Evolutionary conservation across 2,888 invertebrate genomes (phyloP).

Genomic region (Alviniconcha strummeri): DNA sequence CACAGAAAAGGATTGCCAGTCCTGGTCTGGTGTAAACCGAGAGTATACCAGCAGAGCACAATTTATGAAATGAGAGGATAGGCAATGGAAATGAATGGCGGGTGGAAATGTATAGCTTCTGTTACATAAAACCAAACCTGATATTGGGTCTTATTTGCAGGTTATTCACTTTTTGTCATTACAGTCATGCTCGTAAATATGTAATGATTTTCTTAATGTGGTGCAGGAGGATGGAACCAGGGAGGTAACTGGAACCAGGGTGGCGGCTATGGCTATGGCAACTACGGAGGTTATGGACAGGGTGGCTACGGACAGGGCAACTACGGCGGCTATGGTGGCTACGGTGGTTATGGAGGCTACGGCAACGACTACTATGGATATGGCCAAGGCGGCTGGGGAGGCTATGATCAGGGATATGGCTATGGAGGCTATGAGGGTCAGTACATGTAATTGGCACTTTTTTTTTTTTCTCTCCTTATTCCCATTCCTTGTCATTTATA

Average conservation of each 20-base stretch:
- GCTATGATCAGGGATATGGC: slow-evolving; percentile 50
- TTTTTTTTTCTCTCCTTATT: neutral
- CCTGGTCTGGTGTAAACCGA: too few species aligned
- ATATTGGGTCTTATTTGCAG: too few species aligned
- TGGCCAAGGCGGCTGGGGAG: slow-evolving; percentile 55
- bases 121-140: too few species aligned
- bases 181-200: too few species aligned
- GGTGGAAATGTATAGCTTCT: too few species aligned
- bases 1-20: too few species aligned
- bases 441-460: neutral
- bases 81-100: too few species aligned
- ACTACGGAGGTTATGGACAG: slow-evolving; percentile 44
- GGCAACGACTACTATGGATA: slow-evolving; percentile 53
- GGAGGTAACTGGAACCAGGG: slow-evolving; percentile 51
- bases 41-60: too few species aligned
- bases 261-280: slow-evolving; percentile 49
- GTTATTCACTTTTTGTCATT: too few species aligned
- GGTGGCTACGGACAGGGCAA: slow-evolving; percentile 72
- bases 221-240: slow-evolving; percentile 47
- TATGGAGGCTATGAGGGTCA: slow-evolving; percentile 45
- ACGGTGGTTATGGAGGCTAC: slow-evolving; percentile 74
- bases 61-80: too few species aligned
- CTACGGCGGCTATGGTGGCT: slow-evolving; percentile 78
- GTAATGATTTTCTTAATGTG: too few species aligned
- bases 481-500: neutral